phyloP scores from a whole-genome alignment of 2,113 vertebrate species.

The Catharus minimus region DNA sequence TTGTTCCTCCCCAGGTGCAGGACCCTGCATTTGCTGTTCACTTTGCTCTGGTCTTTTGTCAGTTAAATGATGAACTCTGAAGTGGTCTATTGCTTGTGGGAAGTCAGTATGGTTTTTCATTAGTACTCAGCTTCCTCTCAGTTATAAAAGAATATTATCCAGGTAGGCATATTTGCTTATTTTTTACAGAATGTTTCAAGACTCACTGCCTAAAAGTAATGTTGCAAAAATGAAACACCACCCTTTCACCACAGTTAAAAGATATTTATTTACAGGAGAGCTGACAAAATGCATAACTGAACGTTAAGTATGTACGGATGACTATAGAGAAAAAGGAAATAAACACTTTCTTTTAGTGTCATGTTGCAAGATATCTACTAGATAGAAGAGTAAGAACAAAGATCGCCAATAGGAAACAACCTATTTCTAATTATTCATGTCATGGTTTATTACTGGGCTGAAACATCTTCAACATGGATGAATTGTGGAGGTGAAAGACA shows the following conservation, averaged over 20 bases:
- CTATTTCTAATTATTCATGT: not conserved
- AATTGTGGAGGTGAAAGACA: not conserved
- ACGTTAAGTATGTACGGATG: not conserved
- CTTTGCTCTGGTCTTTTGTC: not conserved
- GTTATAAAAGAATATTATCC: not conserved
- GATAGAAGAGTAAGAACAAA: not conserved
- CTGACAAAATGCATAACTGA: not conserved
- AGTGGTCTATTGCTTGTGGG: not conserved
- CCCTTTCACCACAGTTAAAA: not conserved
- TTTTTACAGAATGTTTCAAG: not conserved
- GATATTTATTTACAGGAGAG: not conserved
- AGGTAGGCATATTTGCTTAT: not conserved
- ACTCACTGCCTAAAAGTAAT: not conserved
- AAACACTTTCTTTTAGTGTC: not conserved
- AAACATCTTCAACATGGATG: not conserved
- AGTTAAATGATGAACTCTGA: not conserved
- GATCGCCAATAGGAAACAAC: not conserved
- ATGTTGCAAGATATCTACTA: not conserved
- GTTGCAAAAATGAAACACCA: not conserved
- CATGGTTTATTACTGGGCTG: not conserved
- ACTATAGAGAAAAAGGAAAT: not conserved
- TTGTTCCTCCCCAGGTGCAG: not conserved
- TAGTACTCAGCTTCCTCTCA: not conserved
- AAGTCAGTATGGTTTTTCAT: not conserved
- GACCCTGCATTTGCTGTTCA: not conserved